Conservation (phyloP, 2,797 vertebrate species). For the Ptychobarbus kaznakovi region DNA sequence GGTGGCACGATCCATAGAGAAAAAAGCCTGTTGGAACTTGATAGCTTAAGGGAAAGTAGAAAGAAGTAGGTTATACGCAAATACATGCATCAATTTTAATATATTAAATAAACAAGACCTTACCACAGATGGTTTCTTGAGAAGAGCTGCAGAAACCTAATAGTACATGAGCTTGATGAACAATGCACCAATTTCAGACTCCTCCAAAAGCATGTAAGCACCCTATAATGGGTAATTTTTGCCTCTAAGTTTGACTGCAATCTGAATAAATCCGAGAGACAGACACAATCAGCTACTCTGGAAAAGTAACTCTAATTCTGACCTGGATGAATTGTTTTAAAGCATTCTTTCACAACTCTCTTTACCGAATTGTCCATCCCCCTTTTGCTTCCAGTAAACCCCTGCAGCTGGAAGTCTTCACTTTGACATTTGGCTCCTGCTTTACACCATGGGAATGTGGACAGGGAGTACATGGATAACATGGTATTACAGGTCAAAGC, state of each 20-base stretch:
- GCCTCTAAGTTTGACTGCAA: neutral
- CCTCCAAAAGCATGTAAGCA: constrained; percentile 7
- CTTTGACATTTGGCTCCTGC: constrained; percentile 51
- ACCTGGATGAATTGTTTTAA: neutral
- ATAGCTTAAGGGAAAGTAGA: neutral
- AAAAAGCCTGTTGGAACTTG: neutral
- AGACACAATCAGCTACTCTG: neutral
- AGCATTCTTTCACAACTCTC: neutral
- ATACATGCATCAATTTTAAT: neutral
- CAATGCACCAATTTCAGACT: neutral
- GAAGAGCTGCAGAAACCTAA: neutral
- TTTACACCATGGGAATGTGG: constrained; percentile 26
- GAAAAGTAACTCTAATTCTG: constrained; percentile 7
- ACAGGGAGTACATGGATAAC: neutral
- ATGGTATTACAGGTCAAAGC: neutral
- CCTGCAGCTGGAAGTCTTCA: constrained; percentile 57
- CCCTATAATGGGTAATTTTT: neutral
- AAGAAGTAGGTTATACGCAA: neutral
- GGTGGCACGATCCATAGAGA: constrained; percentile 63
- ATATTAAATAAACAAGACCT: neutral
- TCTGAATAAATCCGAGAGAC: neutral
- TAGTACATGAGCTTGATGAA: neutral
- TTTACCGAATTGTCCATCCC: constrained; percentile 19
- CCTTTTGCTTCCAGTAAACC: constrained; percentile 55
- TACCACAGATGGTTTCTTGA: neutral